These are phyloP conservation scores for Hippocampus comes DNA, from an alignment of 2,113 vertebrate species.

Conservation along the genomic window DNA sequence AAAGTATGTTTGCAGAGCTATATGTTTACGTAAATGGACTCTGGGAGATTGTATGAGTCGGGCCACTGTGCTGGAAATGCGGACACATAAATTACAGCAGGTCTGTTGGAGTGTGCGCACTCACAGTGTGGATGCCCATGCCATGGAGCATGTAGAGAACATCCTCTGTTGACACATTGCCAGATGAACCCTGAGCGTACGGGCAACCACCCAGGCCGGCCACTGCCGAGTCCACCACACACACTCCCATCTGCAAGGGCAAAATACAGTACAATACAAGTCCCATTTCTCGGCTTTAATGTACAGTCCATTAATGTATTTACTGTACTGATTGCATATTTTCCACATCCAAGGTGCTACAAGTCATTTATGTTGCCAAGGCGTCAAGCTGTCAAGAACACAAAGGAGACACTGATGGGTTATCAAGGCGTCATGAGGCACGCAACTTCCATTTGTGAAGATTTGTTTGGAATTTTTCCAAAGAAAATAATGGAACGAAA, in stretches of 20 bases:
- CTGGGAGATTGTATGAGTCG: constrained; percentile 17
- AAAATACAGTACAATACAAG: constrained; percentile 29
- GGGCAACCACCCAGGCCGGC: constrained; percentile 92
- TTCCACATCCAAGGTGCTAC: not conserved
- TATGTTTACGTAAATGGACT: constrained; percentile 42
- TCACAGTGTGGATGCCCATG: constrained; percentile 89
- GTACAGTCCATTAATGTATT: not conserved
- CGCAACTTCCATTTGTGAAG: not conserved
- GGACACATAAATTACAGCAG: constrained; percentile 23
- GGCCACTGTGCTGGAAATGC: constrained; percentile 21
- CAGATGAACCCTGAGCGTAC: constrained; percentile 89
- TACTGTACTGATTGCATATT: not conserved
- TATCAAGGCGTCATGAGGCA: not conserved
- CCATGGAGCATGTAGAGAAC: constrained; percentile 92
- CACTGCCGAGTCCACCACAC: constrained; percentile 88
- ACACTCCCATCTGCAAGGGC: constrained; percentile 87
- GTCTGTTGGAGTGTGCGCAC: constrained; percentile 43
- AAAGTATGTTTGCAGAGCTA: constrained; percentile 42
- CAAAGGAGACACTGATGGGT: not conserved
- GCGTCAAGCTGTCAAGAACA: not conserved
- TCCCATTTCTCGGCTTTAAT: not conserved
- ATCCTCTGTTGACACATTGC: constrained; percentile 93
- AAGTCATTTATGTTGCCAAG: not conserved
- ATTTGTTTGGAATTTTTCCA: not conserved
- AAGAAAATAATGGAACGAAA: not conserved